phyloP scores from a whole-genome alignment of 2,888 invertebrate species.

The Drosophila pegasa region DNA sequence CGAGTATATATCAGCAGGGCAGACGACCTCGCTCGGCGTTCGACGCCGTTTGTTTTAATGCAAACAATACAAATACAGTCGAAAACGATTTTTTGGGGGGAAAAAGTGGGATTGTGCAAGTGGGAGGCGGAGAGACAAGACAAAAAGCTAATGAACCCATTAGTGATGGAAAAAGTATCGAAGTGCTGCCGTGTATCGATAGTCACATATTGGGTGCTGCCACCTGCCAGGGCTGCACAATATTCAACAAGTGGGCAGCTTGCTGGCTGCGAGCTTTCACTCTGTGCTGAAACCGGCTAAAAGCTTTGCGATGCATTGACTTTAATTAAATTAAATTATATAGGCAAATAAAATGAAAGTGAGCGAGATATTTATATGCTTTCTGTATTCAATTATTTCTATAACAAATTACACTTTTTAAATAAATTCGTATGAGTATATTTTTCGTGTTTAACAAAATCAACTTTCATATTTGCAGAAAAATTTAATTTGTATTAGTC shows the following conservation, averaged over 20 bases:
- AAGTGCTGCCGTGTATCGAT: constrained; percentile 23
- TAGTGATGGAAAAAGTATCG: constrained; percentile 45
- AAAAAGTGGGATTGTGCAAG: constrained; percentile 41
- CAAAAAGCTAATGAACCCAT: constrained; percentile 67
- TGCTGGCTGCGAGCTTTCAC: background rate
- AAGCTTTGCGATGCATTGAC: background rate
- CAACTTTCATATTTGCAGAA: constrained; percentile 5
- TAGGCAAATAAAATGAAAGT: too few species aligned
- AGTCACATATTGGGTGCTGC: background rate
- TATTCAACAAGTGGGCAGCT: constrained; percentile 28
- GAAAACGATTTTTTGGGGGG: constrained; percentile 52
- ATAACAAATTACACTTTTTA: background rate
- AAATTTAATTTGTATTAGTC: constrained; percentile 16
- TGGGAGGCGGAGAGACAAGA: constrained; percentile 46
- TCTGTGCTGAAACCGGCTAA: constrained; percentile 1
- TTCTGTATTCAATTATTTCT: background rate
- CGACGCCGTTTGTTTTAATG: constrained; percentile 64
- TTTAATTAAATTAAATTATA: background rate
- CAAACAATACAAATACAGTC: constrained; percentile 59
- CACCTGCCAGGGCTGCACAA: constrained; percentile 23
- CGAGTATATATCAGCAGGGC: constrained; percentile 39
- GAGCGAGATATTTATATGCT: background rate
- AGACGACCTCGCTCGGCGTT: constrained; percentile 60
- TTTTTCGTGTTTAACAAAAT: constrained; percentile 10
- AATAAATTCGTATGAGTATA: background rate